These are phyloP conservation scores for Aphidius gifuensis DNA, from an alignment of 1,140 invertebrate species.

Conservation along the genomic window DNA sequence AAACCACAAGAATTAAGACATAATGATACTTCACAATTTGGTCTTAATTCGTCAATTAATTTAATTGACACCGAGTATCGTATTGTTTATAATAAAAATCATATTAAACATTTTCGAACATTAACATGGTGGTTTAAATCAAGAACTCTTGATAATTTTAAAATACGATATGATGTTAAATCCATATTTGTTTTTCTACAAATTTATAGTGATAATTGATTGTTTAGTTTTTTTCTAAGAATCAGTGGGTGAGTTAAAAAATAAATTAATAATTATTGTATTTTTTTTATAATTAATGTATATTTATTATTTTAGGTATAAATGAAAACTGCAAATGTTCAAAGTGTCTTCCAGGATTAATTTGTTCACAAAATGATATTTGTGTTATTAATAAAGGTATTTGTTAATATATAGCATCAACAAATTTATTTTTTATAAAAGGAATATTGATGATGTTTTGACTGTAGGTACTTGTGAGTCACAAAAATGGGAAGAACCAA, in stretches of 20 bases:
- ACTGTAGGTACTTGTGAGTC: neutral
- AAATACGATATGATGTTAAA: constrained; percentile 7
- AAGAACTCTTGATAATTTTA: constrained; percentile 31
- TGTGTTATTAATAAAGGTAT: no score
- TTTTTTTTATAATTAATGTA: no score
- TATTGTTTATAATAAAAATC: constrained; percentile 48
- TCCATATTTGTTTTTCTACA: no score
- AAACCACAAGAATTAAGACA: no score
- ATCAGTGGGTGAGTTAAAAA: no score
- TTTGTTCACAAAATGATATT: no score
- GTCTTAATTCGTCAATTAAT: constrained; percentile 26
- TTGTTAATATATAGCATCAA: no score
- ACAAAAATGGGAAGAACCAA: constrained; percentile 1
- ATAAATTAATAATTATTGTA: no score
- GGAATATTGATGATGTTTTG: neutral
- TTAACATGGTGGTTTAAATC: constrained; percentile 53
- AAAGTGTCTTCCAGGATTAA: no score
- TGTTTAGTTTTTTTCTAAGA: no score
- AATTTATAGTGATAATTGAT: no score
- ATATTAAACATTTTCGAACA: constrained; percentile 42
- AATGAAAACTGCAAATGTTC: no score
- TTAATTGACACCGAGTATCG: constrained; percentile 32
- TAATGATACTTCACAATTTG: constrained; percentile 4
- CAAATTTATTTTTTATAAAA: neutral
- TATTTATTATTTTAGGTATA: neutral